These are phyloP conservation scores for Spilogale gracilis DNA, from an alignment of 2,113 vertebrate genomes.

Conservation along the genomic window DNA sequence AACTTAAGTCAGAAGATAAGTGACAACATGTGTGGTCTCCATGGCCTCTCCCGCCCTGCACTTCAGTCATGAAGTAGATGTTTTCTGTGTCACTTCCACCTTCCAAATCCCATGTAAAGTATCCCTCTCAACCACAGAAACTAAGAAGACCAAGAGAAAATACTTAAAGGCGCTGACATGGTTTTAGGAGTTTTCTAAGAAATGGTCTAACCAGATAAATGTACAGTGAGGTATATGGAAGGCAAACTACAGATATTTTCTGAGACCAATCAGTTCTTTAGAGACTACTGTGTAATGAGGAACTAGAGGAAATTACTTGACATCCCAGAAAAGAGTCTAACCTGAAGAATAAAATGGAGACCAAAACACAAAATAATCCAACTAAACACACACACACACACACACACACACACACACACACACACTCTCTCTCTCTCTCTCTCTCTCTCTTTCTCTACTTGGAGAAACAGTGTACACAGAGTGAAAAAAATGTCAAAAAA, in stretches of 20 bases:
- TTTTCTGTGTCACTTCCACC: neutral
- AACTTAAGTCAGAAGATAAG: neutral
- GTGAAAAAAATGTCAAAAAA: neutral
- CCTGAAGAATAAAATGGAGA: neutral
- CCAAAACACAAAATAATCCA: neutral
- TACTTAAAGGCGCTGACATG: neutral
- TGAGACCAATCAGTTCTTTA: neutral
- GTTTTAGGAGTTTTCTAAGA: neutral
- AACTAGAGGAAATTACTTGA: neutral
- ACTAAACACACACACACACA: neutral
- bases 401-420: neutral
- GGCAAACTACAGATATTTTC: neutral
- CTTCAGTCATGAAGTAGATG: neutral
- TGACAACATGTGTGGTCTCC: neutral
- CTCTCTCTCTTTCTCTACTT: too few relatives aligned
- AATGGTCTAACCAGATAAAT: neutral
- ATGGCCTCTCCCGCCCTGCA: accelerated
- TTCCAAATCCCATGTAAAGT: neutral
- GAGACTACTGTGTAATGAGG: neutral
- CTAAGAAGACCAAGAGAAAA: neutral
- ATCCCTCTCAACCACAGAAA: neutral
- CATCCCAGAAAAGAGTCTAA: neutral
- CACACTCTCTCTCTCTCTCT: neutral
- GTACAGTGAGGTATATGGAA: neutral
- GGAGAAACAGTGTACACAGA: neutral